Evolutionary conservation across 1,140 invertebrate species (phyloP).

Genomic region (Aphelinus atriplicis): DNA sequence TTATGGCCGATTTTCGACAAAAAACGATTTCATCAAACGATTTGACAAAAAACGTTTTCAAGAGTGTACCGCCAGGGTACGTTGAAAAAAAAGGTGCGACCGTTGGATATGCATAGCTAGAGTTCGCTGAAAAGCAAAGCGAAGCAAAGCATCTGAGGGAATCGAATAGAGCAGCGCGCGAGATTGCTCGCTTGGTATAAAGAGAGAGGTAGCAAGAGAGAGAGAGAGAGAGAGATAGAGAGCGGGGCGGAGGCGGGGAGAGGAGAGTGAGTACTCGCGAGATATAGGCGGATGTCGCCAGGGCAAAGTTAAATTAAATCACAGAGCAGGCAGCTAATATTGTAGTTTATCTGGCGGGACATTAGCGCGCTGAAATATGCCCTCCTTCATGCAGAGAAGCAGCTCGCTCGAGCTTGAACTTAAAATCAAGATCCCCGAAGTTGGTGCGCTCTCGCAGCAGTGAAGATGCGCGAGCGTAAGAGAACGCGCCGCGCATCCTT

Average conservation of each 20-base stretch:
- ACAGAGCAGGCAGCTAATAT: constrained; percentile 64
- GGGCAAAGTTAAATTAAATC: constrained; percentile 67
- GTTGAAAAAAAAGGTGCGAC: no score
- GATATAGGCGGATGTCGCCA: constrained; percentile 57
- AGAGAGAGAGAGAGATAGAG: background rate
- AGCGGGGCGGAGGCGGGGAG: background rate
- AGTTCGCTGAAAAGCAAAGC: constrained; percentile 13
- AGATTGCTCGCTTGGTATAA: no score
- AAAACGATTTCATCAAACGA: no score
- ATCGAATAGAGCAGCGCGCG: background rate
- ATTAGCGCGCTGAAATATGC: constrained; percentile 65
- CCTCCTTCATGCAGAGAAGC: constrained; percentile 49
- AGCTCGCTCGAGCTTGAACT: constrained; percentile 50
- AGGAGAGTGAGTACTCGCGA: constrained; percentile 14
- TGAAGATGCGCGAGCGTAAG: constrained; percentile 28
- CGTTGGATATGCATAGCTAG: no score
- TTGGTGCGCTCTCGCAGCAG: constrained; percentile 52
- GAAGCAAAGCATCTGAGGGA: background rate
- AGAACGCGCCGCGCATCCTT: constrained; percentile 26
- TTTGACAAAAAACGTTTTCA: no score
- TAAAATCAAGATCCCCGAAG: constrained; percentile 66
- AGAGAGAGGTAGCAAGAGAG: background rate
- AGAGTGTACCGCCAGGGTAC: no score
- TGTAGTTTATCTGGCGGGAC: constrained; percentile 65
- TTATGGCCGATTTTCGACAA: no score